Base-by-base conservation (phyloP, 2,888 invertebrate species). In the Mayetiola destructor region DNA sequence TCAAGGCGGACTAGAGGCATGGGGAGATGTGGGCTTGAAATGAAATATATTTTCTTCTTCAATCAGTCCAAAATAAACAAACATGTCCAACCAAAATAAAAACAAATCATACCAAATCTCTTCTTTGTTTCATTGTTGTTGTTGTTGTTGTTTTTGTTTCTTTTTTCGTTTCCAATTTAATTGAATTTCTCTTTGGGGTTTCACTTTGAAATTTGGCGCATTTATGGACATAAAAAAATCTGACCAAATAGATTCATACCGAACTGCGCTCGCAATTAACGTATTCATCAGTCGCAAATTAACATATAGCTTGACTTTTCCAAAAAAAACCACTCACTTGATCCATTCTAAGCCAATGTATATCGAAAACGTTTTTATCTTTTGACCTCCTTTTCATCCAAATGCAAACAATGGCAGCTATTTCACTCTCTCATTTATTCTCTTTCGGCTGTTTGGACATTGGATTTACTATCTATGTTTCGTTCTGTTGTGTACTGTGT, bases 311-410 rank as follows among this genome's bases (percentile, higher is more conserved):
- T 23, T 48, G 27, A n/a, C 5, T 48, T 14, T 48, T n/a, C 27
- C 29, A 9, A n/a, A n/a, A n/a, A n/a, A n/a, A n/a, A n/a, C n/a
- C n/a, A n/a, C n/a, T n/a, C n/a, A n/a, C n/a, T n/a, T n/a, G n/a
- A n/a, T n/a, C 27, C 48, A 48, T 48, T 48, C 48, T 48, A 48
- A 27, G n/a, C n/a, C n/a, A n/a, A n/a, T n/a, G n/a, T n/a, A n/a
- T n/a, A 48, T 48, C 48, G 23, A 48, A 48, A 48, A n/a, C n/a
- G n/a, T n/a, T n/a, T n/a, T 48, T 48, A 48, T 48, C 48, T 48
- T 27, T 5, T 48, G 48, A 48, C 48, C 48, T 48, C 48, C 48
- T 48, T 48, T 48, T 27, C 3, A 27, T 14, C 27, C n/a, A 5
- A 40, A 40, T 40, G 14, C 21, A 40, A 40, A 37, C 37, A 37